phyloP scores from a whole-genome alignment of 2,888 invertebrate genomes.

The Megaustenia siamemsis region DNA sequence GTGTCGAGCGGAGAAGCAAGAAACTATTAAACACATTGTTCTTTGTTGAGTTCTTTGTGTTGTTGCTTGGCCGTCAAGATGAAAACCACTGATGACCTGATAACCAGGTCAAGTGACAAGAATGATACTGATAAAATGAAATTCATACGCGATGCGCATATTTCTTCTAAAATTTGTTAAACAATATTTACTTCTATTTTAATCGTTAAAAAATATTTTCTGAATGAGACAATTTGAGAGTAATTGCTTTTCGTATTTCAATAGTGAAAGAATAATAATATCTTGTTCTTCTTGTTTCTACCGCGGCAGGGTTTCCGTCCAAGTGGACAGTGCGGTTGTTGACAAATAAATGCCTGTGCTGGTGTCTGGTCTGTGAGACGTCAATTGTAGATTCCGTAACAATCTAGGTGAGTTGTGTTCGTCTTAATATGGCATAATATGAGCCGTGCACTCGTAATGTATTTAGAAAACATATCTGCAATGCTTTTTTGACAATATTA shows the following conservation, averaged over 20 bases:
- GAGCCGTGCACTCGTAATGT: neutral
- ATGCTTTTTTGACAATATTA: neutral
- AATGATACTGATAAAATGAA: neutral
- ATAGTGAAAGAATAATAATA: neutral
- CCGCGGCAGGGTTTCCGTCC: neutral
- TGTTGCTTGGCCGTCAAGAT: too few relatives aligned
- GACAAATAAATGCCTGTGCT: constrained; percentile 5
- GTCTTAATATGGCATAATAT: too few relatives aligned
- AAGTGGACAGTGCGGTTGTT: constrained; percentile 9
- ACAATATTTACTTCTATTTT: too few relatives aligned
- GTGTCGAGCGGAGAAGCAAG: too few relatives aligned
- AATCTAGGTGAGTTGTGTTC: neutral
- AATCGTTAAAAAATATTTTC: neutral
- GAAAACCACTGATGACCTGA: neutral
- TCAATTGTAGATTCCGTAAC: neutral
- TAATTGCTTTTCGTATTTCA: neutral
- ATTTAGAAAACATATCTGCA: neutral
- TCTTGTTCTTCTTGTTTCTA: neutral
- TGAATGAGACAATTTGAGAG: too few relatives aligned
- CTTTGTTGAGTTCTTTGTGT: too few relatives aligned
- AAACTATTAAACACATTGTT: too few relatives aligned
- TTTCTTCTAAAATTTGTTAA: too few relatives aligned
- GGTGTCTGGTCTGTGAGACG: neutral
- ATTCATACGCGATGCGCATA: neutral
- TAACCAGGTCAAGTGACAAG: neutral